A percentile compares a stretch with the other conserved stretches of the same genome.
phyloP scores from a whole-genome alignment of 1,140 invertebrate genomes.

The Brachionus manjavacas region DNA sequence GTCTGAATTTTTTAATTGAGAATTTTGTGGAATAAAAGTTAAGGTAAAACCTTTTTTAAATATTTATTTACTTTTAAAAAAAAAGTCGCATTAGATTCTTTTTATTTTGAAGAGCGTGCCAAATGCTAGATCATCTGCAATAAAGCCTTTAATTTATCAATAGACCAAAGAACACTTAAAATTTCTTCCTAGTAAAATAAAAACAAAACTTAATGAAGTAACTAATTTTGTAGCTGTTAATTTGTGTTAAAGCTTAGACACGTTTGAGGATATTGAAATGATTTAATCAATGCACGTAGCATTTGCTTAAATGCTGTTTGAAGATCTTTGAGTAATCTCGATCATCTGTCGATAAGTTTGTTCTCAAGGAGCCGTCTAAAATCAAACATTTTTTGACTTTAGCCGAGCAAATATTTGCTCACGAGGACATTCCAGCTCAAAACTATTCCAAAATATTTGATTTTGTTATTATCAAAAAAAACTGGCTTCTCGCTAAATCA shows the following conservation, averaged over 20 bases:
- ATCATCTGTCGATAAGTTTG: not conserved
- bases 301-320: not conserved
- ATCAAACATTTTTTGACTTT: not conserved
- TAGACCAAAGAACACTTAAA: not conserved
- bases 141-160: not conserved
- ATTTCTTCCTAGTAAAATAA: too few species aligned
- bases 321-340: not conserved
- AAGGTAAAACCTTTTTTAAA: too few species aligned
- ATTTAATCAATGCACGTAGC: not conserved
- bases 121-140: not conserved
- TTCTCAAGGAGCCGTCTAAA: not conserved
- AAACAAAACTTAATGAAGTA: not conserved
- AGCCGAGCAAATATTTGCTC: not conserved
- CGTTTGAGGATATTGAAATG: not conserved
- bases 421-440: not conserved
- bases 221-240: not conserved
- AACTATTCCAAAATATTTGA: slow-evolving; percentile 5
- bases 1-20: too few species aligned
- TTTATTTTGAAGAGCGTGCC: not conserved
- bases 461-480: not conserved
- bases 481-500: not conserved
- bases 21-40: too few species aligned
- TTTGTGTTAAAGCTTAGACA: not conserved
- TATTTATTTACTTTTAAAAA: too few species aligned
- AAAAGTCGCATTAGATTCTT: too few species aligned